A percentile compares a stretch with the other conserved stretches of the same genome.
Evolutionary conservation across 1,140 invertebrate genomes (phyloP).

Genomic region (Oryctes rhinoceros): DNA sequence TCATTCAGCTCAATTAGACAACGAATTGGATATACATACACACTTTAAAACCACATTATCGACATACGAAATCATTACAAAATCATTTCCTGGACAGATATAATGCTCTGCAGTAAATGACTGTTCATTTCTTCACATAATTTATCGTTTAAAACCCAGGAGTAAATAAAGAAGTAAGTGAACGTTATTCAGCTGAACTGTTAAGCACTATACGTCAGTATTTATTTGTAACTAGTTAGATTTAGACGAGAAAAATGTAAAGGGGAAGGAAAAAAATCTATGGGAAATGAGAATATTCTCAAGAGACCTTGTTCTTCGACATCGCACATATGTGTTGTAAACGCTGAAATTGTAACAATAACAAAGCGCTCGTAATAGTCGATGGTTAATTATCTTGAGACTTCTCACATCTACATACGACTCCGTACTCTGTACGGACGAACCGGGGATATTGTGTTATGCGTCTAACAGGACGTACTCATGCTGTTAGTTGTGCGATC

Average conservation of each 20-base stretch:
- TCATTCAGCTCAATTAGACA: background rate
- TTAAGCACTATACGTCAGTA: background rate
- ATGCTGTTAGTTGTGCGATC: background rate
- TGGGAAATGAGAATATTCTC: constrained; percentile 15
- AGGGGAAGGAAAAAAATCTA: background rate
- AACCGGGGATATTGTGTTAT: background rate
- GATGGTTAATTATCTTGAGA: background rate
- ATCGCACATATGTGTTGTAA: background rate
- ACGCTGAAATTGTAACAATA: background rate
- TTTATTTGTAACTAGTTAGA: background rate
- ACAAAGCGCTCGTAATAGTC: constrained; percentile 1
- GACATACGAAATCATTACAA: background rate
- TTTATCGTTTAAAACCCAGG: background rate
- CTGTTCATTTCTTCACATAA: background rate
- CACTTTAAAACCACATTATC: background rate
- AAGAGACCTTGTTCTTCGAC: background rate
- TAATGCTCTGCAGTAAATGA: background rate
- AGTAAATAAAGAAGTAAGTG: background rate
- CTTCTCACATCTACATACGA: constrained; percentile 10
- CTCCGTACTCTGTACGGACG: background rate
- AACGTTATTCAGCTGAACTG: background rate
- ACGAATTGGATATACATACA: background rate
- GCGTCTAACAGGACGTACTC: background rate
- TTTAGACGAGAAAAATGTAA: background rate
- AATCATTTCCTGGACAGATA: background rate